A percentile compares a stretch with the other conserved stretches of the same genome.
These are phyloP conservation scores for Tribolium madens DNA, from an alignment of 1,140 invertebrate species.

Conservation along the genomic window DNA sequence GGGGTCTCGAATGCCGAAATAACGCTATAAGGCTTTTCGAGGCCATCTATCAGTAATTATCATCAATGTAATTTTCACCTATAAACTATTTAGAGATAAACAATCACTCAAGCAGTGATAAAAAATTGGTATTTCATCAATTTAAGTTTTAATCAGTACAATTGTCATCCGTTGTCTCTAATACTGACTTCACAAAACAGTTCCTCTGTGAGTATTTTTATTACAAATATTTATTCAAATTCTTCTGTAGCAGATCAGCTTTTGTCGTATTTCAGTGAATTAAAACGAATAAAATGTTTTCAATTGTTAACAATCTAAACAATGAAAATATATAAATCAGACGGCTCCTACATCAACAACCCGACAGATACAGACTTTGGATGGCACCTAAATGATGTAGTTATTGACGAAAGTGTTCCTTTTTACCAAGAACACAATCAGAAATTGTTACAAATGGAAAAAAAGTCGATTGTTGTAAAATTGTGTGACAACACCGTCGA, in stretches of 20 bases:
- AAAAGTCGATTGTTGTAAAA: neutral
- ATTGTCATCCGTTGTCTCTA: neutral
- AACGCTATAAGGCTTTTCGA: slow-evolving; percentile 56
- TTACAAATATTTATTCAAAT: neutral
- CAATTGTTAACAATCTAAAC: neutral
- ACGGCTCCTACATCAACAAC: slow-evolving; percentile 55
- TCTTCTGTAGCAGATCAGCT: slow-evolving; percentile 25
- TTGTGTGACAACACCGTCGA: neutral
- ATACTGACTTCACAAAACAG: neutral
- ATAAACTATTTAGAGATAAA: slow-evolving; percentile 46
- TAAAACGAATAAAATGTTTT: neutral
- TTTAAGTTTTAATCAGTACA: slow-evolving; percentile 38
- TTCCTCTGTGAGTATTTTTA: neutral
- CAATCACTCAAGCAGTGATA: slow-evolving; percentile 12
- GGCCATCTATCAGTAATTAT: slow-evolving; percentile 58
- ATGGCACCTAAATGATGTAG: slow-evolving; percentile 54
- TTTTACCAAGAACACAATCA: slow-evolving; percentile 27
- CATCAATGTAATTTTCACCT: slow-evolving; percentile 41
- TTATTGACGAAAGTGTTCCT: slow-evolving; percentile 46
- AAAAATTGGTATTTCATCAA: slow-evolving; percentile 12
- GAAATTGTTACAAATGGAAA: neutral
- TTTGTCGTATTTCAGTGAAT: slow-evolving; percentile 16
- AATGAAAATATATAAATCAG: slow-evolving; percentile 56
- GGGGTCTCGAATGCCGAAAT: slow-evolving; percentile 61
- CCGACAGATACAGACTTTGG: slow-evolving; percentile 54